A percentile compares a stretch with the other conserved stretches of the same genome.
phyloP scores from a whole-genome alignment of 2,113 vertebrate species.

The Ramphastos sulfuratus region DNA sequence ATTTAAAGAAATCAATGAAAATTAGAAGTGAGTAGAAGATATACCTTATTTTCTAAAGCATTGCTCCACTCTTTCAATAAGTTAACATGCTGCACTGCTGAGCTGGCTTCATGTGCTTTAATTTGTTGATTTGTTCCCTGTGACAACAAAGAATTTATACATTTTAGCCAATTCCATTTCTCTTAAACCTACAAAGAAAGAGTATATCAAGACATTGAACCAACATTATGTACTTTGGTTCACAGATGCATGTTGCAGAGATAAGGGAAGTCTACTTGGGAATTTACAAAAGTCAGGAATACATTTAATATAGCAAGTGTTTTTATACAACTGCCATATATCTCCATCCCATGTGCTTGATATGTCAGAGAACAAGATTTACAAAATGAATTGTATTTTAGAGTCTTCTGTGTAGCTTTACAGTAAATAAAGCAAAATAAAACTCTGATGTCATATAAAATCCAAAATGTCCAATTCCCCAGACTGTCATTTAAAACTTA shows the following conservation, averaged over 20 bases:
- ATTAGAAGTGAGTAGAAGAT: constrained; percentile 46
- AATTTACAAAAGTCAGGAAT: background rate
- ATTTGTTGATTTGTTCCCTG: constrained; percentile 95
- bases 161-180: constrained; percentile 41
- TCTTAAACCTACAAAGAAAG: constrained; percentile 30
- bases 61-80: constrained; percentile 89
- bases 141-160: constrained; percentile 66
- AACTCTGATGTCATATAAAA: background rate
- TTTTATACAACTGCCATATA: constrained; percentile 8
- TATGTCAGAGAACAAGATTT: constrained; percentile 32
- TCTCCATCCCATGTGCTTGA: constrained; percentile 17
- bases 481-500: constrained; percentile 12
- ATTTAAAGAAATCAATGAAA: constrained; percentile 27
- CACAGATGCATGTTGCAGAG: background rate
- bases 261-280: background rate
- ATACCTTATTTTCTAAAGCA: constrained; percentile 91
- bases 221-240: constrained; percentile 45
- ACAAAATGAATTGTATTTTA: constrained; percentile 28
- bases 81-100: constrained; percentile 90
- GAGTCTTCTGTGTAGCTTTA: constrained; percentile 4
- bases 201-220: constrained; percentile 34
- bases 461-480: background rate
- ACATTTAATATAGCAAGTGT: constrained; percentile 43
- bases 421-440: constrained; percentile 42
- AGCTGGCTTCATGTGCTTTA: constrained; percentile 91